phyloP scores from a whole-genome alignment of 2,113 vertebrate species.

The Narcine bancroftii region DNA sequence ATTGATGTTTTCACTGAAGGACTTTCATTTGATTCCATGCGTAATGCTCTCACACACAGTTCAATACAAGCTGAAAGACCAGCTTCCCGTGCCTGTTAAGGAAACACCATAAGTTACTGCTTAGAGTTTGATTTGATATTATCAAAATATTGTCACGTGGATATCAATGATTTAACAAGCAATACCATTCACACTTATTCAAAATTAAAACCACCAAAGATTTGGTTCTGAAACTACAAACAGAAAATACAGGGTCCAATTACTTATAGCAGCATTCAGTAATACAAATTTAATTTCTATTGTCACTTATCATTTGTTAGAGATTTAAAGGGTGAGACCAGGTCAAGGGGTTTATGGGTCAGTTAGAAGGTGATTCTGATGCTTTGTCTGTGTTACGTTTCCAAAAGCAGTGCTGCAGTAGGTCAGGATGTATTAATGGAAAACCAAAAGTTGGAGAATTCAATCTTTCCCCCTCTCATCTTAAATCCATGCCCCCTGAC shows the following conservation, averaged over 20 bases:
- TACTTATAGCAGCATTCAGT: not conserved
- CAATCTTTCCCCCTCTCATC: too few relatives aligned
- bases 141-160: not conserved
- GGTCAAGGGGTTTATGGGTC: too few relatives aligned
- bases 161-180: not conserved
- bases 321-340: too few relatives aligned
- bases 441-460: too few relatives aligned
- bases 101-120: slow-evolving; percentile 26
- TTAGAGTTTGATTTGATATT: not conserved
- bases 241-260: not conserved
- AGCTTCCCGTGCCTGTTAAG: slow-evolving; percentile 68
- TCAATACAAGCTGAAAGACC: slow-evolving; percentile 86
- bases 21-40: slow-evolving; percentile 75
- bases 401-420: too few relatives aligned
- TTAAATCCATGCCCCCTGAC: too few relatives aligned
- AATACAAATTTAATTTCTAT: not conserved
- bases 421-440: too few relatives aligned
- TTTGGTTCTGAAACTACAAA: not conserved
- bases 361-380: too few relatives aligned
- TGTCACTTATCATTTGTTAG: not conserved
- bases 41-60: slow-evolving; percentile 81
- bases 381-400: too few relatives aligned
- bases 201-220: not conserved
- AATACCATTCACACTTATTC: not conserved
- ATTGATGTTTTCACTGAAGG: slow-evolving; percentile 80